A percentile compares a stretch with the other conserved stretches of the same genome.
phyloP scores from a whole-genome alignment of 2,888 invertebrate species.

The Caenorhabditis becei region DNA sequence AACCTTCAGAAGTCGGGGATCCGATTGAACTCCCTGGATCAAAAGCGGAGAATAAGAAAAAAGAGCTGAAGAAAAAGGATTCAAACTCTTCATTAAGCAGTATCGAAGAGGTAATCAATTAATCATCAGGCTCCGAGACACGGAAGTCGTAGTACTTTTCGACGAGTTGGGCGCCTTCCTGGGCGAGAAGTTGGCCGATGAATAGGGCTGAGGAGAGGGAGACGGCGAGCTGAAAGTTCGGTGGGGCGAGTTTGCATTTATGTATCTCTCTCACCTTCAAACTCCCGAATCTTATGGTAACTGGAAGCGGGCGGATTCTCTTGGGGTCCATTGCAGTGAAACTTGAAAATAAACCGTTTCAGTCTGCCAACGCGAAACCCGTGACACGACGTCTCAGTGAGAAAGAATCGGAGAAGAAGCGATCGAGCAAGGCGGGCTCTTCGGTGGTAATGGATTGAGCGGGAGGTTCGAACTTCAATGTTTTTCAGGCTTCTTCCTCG shows the following conservation, averaged over 20 bases:
- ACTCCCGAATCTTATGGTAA: conserved; percentile 7
- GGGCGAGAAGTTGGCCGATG: conserved; percentile 33
- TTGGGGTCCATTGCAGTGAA: background rate
- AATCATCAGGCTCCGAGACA: conserved; percentile 13
- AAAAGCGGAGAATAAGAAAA: conserved; percentile 4
- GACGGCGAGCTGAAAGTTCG: conserved; percentile 15
- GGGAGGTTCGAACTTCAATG: too few relatives aligned
- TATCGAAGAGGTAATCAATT: conserved; percentile 37
- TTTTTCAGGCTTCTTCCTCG: conserved; percentile 30
- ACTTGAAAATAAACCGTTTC: conserved; percentile 18
- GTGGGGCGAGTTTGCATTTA: background rate
- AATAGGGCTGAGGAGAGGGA: conserved; percentile 26
- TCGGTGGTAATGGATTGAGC: conserved; percentile 34
- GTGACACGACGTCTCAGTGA: conserved; percentile 21
- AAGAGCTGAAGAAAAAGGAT: conserved; percentile 16
- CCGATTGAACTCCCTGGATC: background rate
- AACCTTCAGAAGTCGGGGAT: conserved; percentile 37
- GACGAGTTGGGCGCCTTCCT: conserved; percentile 30
- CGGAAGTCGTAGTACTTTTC: conserved; percentile 31
- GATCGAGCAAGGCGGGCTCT: conserved; percentile 36
- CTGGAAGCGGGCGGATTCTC: conserved; percentile 14
- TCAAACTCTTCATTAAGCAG: conserved; percentile 51
- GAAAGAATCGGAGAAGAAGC: conserved; percentile 29
- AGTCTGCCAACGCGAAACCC: conserved; percentile 30
- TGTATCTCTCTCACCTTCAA: background rate